Evolutionary conservation across 1,140 invertebrate genomes (phyloP).

Genomic region (Chlorops oryzae): DNA sequence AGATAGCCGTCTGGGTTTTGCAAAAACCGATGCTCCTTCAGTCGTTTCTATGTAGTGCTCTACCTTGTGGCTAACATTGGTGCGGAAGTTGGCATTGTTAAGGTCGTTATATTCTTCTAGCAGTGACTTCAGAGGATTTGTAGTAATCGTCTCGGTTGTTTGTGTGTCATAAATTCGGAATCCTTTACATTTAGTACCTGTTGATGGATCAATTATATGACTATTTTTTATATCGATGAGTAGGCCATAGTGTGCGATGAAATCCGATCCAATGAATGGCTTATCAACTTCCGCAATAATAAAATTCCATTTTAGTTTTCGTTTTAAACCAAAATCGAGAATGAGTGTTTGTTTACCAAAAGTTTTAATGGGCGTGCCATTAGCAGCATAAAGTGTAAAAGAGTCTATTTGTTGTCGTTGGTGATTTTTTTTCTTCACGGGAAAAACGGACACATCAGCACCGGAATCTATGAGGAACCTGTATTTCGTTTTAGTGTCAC

Average conservation of each 20-base stretch:
- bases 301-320: slow-evolving; percentile 8
- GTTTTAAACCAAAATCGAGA: background rate
- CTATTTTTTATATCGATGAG: background rate
- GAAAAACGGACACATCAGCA: slow-evolving; percentile 7
- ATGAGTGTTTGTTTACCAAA: background rate
- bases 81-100: background rate
- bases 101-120: no score
- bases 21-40: background rate
- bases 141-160: no score
- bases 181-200: background rate
- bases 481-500: no score
- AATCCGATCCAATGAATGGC: slow-evolving; percentile 5
- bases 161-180: no score
- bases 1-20: slow-evolving; percentile 18
- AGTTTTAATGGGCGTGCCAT: background rate
- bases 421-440: background rate
- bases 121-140: background rate
- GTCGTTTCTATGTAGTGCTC: background rate
- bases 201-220: background rate
- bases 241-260: slow-evolving; percentile 1
- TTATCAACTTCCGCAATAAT: slow-evolving; percentile 1
- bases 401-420: no score
- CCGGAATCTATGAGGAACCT: slow-evolving; percentile 11
- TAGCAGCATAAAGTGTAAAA: no score
- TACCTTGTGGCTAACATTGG: background rate